Percentiles rank a stretch among this genome's conserved stretches.
phyloP scores from a whole-genome alignment of 2,888 invertebrate genomes.

The Drosophila formosana region DNA sequence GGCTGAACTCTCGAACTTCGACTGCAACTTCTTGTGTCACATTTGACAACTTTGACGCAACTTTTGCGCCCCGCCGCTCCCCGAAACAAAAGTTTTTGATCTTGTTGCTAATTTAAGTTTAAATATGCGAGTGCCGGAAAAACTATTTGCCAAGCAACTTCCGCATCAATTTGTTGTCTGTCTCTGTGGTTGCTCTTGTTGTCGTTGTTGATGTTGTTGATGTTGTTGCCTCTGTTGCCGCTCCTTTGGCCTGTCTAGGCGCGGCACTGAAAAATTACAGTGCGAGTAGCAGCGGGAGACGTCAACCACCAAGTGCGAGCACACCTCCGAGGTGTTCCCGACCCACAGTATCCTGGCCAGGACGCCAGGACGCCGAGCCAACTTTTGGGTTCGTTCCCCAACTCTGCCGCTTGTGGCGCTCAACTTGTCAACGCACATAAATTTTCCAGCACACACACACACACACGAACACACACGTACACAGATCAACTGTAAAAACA shows the following conservation, averaged over 20 bases:
- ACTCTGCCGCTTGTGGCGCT: not conserved
- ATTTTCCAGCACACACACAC: conserved; percentile 40
- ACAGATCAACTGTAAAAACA: conserved; percentile 43
- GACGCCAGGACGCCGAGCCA: not conserved
- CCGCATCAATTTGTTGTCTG: conserved; percentile 38
- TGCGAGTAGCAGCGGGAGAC: conserved; percentile 14
- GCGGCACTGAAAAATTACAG: conserved; percentile 44
- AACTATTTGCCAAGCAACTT: conserved; percentile 47
- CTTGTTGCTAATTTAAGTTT: conserved; percentile 22
- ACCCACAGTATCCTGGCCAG: not conserved
- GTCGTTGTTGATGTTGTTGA: not conserved
- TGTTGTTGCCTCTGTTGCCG: conserved; percentile 7
- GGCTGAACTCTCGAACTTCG: not conserved
- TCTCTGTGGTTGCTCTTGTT: conserved; percentile 23
- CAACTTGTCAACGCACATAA: conserved; percentile 63
- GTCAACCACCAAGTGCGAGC: not conserved
- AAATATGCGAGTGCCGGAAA: conserved; percentile 27
- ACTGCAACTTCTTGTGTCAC: not conserved
- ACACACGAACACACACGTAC: conserved; percentile 1
- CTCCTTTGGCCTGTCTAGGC: conserved; percentile 40
- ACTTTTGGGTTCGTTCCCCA: conserved; percentile 10
- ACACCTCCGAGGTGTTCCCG: conserved; percentile 15
- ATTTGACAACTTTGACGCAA: conserved; percentile 1
- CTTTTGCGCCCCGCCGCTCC: not conserved
- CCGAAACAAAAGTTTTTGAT: not conserved